Base-by-base conservation (phyloP, 2,113 vertebrate genomes). In the Trichomycterus rosablanca region DNA sequence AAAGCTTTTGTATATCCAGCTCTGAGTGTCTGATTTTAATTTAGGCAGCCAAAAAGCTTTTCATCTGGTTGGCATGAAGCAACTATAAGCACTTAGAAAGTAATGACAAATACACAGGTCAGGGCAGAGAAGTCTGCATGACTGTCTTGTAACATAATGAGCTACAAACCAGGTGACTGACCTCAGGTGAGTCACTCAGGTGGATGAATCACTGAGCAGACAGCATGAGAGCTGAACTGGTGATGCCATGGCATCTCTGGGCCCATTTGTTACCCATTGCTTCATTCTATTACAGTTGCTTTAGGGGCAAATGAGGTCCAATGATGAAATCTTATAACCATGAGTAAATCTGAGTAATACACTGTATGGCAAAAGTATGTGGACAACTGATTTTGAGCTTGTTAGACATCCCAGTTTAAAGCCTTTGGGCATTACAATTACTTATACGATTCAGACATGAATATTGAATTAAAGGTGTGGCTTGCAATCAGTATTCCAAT, bases 71-170 rank as follows among this genome's bases (percentile, higher is more conserved):
- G 9, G 7, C 12, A 11, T 16, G 44, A 9, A 20, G 14, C 14
- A 28, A 40, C 18, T 20, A 11, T 56, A 43, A 43, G 24, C 35
- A 51, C 34, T 51, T 39, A 62, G 7, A n/a, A n/a, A 16, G 16
- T 11, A 10, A 44, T 32, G 39, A 50, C 34, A 43, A 18, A 15
- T 44, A n/a, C 7, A 3, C 37, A 26, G 23, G 18, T 26, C 63
- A 19, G 32, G 12, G 23, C 53, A 19, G 18, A 37, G 10, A 44
- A 16, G 28, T 51, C 48, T 32, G 34, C 40, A 44, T 16, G 40
- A 37, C 10, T 49, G 59, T 5, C 20, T 37, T 43, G 46, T 49
- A 67, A 54, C 46, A 46, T 68, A 72, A 68, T 57, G 56, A 62
- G 53, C 46, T 39, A 18, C 53, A 58, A 35, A 22, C 59, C 53